Evolutionary conservation across 2,797 vertebrate genomes (phyloP).

Genomic region (Pseudomugil tenellus): DNA sequence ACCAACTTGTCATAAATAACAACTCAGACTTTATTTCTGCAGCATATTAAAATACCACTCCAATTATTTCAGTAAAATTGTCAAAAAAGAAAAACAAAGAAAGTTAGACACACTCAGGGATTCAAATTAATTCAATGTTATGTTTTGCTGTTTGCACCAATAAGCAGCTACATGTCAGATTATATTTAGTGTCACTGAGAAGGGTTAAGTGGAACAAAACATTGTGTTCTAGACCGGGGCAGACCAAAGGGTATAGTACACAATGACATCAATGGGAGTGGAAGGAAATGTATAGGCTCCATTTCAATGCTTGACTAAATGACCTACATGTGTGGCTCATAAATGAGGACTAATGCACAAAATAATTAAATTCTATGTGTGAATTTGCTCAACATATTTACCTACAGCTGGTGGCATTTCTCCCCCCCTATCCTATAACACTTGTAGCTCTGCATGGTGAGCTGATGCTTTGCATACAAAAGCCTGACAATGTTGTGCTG

Average conservation of each 20-base stretch:
- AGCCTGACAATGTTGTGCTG: constrained; percentile 48
- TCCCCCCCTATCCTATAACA: constrained; percentile 24
- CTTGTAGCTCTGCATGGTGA: constrained; percentile 59
- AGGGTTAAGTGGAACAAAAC: constrained; percentile 10
- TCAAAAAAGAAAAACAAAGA: background rate
- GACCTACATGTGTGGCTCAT: constrained; percentile 45
- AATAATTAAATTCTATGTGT: constrained; percentile 36
- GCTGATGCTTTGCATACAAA: constrained; percentile 54
- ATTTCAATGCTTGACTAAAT: constrained; percentile 41
- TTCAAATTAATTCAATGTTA: constrained; percentile 7
- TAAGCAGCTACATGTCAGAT: constrained; percentile 14
- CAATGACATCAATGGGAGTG: background rate
- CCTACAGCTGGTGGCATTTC: constrained; percentile 53
- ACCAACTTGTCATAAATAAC: constrained; percentile 12
- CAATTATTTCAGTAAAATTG: constrained; percentile 11
- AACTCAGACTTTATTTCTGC: constrained; percentile 13
- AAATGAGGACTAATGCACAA: constrained; percentile 38
- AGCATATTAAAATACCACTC: background rate
- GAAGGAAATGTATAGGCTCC: constrained; percentile 9
- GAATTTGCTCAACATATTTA: constrained; percentile 48
- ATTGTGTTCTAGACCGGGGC: constrained; percentile 28
- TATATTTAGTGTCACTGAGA: background rate
- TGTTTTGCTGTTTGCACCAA: background rate
- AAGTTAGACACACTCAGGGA: background rate
- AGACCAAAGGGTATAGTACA: constrained; percentile 21